A percentile compares a stretch with the other conserved stretches of the same genome.
Conservation (phyloP, 1,140 invertebrate genomes). For the Monomorium pharaonis region DNA sequence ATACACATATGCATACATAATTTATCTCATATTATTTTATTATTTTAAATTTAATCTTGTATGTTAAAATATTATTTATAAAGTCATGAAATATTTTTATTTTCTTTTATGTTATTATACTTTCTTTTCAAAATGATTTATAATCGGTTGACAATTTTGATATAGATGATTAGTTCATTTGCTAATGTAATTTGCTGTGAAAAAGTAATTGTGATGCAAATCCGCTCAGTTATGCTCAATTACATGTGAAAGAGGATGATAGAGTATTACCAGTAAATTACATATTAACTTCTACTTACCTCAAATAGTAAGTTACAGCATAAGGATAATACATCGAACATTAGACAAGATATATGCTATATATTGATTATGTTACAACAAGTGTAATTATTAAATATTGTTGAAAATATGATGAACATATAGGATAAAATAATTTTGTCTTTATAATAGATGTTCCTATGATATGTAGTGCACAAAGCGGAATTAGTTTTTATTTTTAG, state of each 20-base stretch:
- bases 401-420: constrained; percentile 47
- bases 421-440: constrained; percentile 44
- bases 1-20: neutral
- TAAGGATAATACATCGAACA: constrained; percentile 69
- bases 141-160: neutral
- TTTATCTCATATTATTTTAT: neutral
- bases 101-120: neutral
- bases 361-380: constrained; percentile 50
- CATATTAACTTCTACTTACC: constrained; percentile 57
- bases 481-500: constrained; percentile 59
- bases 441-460: constrained; percentile 63
- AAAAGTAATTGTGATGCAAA: constrained; percentile 77
- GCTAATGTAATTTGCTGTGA: constrained; percentile 30
- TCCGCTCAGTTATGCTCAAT: constrained; percentile 79
- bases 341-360: constrained; percentile 48
- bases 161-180: neutral
- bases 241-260: constrained; percentile 50
- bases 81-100: constrained; percentile 21
- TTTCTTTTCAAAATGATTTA: constrained; percentile 1
- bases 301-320: constrained; percentile 47
- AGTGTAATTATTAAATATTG: constrained; percentile 55
- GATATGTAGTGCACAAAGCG: constrained; percentile 38
- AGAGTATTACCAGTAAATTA: constrained; percentile 36
- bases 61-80: neutral
- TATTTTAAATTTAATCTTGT: no score